Conservation (phyloP, 2,113 vertebrate genomes). For the Onychorhynchus coronatus region DNA sequence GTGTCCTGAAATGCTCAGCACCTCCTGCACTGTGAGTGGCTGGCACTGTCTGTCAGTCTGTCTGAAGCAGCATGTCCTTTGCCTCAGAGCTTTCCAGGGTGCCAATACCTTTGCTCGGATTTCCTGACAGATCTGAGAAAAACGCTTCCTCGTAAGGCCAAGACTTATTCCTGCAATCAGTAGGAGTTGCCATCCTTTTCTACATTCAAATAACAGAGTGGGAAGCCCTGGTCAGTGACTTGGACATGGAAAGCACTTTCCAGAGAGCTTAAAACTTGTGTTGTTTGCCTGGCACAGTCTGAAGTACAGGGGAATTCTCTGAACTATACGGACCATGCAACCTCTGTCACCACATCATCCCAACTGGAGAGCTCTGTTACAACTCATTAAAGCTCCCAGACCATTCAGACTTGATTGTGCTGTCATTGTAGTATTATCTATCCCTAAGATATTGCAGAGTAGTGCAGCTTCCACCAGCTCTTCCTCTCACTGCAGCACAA, state of each 20-base stretch:
- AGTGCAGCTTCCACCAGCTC: neutral
- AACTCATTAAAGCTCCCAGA: neutral
- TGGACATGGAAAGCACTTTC: neutral
- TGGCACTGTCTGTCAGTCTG: neutral
- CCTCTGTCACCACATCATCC: neutral
- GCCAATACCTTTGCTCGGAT: neutral
- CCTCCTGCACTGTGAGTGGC: neutral
- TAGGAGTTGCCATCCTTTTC: neutral
- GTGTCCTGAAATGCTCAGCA: neutral
- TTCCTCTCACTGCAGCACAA: fast-evolving
- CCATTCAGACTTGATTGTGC: neutral
- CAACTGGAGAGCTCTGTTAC: neutral
- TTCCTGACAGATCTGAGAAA: neutral
- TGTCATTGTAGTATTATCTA: constrained; percentile 13
- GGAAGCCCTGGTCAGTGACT: neutral
- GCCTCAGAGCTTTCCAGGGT: neutral
- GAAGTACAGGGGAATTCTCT: neutral
- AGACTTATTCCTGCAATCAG: neutral
- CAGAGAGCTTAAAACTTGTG: neutral
- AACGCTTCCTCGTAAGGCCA: neutral
- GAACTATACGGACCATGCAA: neutral
- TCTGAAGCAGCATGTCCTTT: neutral
- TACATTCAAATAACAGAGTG: neutral
- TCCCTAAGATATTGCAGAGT: neutral
- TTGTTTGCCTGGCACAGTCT: neutral